Evolutionary conservation across 2,797 vertebrate species (phyloP), one percentile per base, ranked within the genome.

Genomic region (Acanthiza pusilla): DNA sequence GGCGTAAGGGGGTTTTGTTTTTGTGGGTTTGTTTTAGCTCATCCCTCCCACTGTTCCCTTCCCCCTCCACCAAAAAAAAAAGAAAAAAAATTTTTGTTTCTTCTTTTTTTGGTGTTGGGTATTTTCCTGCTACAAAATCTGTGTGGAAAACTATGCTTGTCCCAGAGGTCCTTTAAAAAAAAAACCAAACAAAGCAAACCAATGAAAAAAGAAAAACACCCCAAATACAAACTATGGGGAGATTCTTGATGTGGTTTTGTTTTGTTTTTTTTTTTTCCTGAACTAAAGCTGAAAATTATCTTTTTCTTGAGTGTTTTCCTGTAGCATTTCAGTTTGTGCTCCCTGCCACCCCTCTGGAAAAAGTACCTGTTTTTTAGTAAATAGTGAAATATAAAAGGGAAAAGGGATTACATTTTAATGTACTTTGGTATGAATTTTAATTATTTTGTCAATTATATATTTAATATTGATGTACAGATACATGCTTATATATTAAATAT

Each of bases 51-150:
- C 15, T 7, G 26, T 54, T 75, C 66, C 60, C n/a, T 73, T 51
- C 16, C 89, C 29, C 13, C 9, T 45, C 8, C 11, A 40, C 7
- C 7, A 25, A 36, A 30, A 40, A 15, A 7, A 3, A 36, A 51
- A 26, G 10, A 6, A 2, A 47, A 40, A 26, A 19, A 19, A 8
- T 43, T 4, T 3, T 17, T 16, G 23, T 48, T 12, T 13, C 4
- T 1, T 19, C 3, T 2, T 27, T 55, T 55, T 48, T 58, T 38
- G 22, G 1, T 51, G 5, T 38, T 23, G 6, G 1, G 27, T 61
- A 75, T 82, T 91, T 86, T 45, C 53, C 89, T 93, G 29, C 60
- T 80, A 54, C 48, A 88, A 60, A 92, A 85, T 63, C 38, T 70
- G 3, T 47, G n/a, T 83, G 81, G 92, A 92, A 94, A 96, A 76